A percentile compares a stretch with the other conserved stretches of the same genome.
Conservation (phyloP, 1,140 invertebrate species). For the Neotoxoptera formosana region DNA sequence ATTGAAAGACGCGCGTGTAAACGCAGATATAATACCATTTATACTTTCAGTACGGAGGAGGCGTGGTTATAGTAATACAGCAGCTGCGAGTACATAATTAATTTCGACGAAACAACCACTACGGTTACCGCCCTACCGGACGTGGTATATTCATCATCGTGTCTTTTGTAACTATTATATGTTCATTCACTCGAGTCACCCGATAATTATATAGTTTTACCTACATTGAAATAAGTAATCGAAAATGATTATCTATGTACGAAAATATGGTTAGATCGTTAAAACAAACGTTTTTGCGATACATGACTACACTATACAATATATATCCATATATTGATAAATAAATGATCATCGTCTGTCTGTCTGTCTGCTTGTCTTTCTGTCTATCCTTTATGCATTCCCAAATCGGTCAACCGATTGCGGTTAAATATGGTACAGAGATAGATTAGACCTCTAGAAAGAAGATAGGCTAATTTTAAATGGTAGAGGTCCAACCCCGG, state of each 20-base stretch:
- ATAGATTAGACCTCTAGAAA: too few species aligned
- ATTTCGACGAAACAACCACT: neutral
- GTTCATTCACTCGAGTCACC: neutral
- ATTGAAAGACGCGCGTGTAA: neutral
- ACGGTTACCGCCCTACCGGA: neutral
- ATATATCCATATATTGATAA: too few species aligned
- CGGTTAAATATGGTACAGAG: too few species aligned
- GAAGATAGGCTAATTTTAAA: too few species aligned
- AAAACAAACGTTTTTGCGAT: neutral
- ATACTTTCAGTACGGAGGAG: neutral
- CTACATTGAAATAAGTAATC: neutral
- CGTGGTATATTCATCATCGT: conserved; percentile 3
- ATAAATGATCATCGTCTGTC: too few species aligned
- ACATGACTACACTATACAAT: neutral
- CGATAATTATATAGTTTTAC: neutral
- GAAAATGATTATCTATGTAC: conserved; percentile 11
- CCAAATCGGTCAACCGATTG: too few species aligned
- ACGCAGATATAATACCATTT: neutral
- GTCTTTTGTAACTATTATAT: neutral
- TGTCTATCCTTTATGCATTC: too few species aligned
- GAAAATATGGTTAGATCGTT: neutral
- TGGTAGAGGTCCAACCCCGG: too few species aligned
- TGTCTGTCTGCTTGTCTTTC: too few species aligned
- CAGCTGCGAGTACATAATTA: neutral
- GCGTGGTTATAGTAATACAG: neutral